A percentile compares a stretch with the other conserved stretches of the same genome.
phyloP scores from a whole-genome alignment of 2,888 invertebrate species.

The Morpho helenor region DNA sequence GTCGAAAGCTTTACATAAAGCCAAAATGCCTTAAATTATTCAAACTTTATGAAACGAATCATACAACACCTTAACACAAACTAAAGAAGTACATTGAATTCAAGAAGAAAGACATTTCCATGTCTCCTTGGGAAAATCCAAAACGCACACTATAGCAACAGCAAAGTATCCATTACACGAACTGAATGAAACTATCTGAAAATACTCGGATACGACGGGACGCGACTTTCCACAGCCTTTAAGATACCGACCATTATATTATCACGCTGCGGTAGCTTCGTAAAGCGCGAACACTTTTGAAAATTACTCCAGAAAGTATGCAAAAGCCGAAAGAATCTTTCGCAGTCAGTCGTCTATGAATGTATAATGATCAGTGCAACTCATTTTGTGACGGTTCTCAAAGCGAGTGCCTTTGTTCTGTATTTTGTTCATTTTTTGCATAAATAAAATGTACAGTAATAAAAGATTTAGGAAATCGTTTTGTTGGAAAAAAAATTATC shows the following conservation, averaged over 20 bases:
- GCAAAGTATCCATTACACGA: slow-evolving; percentile 26
- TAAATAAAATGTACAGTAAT: slow-evolving; percentile 14
- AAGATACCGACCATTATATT: slow-evolving; percentile 61
- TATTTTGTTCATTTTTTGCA: slow-evolving; percentile 24
- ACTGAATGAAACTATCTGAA: slow-evolving; percentile 25
- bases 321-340: slow-evolving; percentile 54
- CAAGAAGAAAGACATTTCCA: slow-evolving; percentile 1
- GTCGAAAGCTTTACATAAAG: background rate
- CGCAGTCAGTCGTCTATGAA: slow-evolving; percentile 65
- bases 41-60: background rate
- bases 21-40: background rate
- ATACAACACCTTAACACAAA: too few species aligned
- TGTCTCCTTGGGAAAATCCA: slow-evolving; percentile 18
- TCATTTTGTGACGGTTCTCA: slow-evolving; percentile 32
- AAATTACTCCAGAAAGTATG: slow-evolving; percentile 53
- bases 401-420: slow-evolving; percentile 32
- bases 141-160: slow-evolving; percentile 23
- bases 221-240: slow-evolving; percentile 24
- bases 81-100: background rate
- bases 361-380: slow-evolving; percentile 65
- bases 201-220: slow-evolving; percentile 25
- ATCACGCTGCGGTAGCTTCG: slow-evolving; percentile 62
- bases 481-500: background rate
- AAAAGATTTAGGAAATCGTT: slow-evolving; percentile 15
- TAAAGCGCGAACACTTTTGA: slow-evolving; percentile 56